A percentile compares a stretch with the other conserved stretches of the same genome.
These are phyloP conservation scores for Tenthredo livida DNA, from an alignment of 2,888 invertebrate genomes.

Conservation along the genomic window DNA sequence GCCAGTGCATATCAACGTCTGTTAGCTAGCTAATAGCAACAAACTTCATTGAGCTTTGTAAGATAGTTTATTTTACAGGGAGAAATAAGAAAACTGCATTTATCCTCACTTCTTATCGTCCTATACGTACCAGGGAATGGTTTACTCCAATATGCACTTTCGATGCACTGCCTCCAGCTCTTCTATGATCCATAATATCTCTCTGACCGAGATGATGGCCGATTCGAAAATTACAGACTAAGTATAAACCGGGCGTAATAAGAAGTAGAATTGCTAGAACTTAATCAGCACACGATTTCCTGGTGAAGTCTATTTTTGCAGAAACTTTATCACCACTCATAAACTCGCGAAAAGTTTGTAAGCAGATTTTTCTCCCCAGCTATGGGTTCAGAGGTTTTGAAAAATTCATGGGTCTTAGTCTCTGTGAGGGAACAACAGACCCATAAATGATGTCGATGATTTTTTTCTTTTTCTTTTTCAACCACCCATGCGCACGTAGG, in stretches of 20 bases:
- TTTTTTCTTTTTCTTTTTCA: background rate
- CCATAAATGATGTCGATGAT: background rate
- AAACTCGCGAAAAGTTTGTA: background rate
- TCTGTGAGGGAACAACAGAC: background rate
- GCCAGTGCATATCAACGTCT: background rate
- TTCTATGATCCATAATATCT: conserved; percentile 15
- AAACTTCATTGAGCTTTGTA: background rate
- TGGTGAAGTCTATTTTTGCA: too few species aligned
- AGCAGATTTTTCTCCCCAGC: background rate
- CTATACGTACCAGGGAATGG: conserved; percentile 1
- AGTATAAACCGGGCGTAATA: background rate
- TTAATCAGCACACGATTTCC: too few species aligned
- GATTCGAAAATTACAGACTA: background rate
- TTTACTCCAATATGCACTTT: background rate
- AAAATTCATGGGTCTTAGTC: background rate
- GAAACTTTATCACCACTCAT: background rate
- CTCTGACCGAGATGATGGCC: background rate
- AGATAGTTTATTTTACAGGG: too few species aligned
- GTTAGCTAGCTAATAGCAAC: background rate
- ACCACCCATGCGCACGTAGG: background rate
- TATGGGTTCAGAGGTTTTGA: background rate
- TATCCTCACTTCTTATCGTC: background rate
- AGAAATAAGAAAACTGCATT: background rate
- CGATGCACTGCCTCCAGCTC: background rate
- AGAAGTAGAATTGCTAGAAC: too few species aligned